A percentile compares a stretch with the other conserved stretches of the same genome.
Evolutionary conservation across 30 jellyfish, hydroid and myxozoan species (phyloP).

Genomic region (Cassiopea xamachana): DNA sequence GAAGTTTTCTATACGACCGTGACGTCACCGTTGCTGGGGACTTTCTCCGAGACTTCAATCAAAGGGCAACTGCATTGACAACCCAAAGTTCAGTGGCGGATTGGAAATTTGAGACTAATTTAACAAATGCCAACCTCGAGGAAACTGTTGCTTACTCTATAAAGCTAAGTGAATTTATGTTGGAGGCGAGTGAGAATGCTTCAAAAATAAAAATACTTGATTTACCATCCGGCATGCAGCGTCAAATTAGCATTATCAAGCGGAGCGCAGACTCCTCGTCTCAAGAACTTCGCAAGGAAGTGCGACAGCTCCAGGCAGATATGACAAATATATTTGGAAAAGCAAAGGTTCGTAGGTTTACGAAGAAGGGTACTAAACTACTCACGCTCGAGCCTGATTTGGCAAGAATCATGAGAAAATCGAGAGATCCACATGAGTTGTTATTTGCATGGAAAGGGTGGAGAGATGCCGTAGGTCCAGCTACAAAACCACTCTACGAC

Average conservation of each 20-base stretch:
- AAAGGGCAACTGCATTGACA: constrained; percentile 72
- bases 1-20: constrained; percentile 76
- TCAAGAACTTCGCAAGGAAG: constrained; percentile 84
- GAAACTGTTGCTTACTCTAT: constrained; percentile 76
- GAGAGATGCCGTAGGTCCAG: constrained; percentile 98
- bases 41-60: constrained; percentile 76
- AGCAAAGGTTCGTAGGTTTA: constrained; percentile 80
- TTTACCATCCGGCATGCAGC: constrained; percentile 80
- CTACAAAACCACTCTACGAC: constrained; percentile 76
- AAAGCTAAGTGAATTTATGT: constrained; percentile 76
- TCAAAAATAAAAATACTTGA: constrained; percentile 74
- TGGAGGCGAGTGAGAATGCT: constrained; percentile 81
- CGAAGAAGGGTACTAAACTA: constrained; percentile 32
- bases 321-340: constrained; percentile 94
- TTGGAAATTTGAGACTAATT: constrained; percentile 95
- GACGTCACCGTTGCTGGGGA: constrained; percentile 79
- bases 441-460: constrained; percentile 96
- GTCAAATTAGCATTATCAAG: constrained; percentile 85
- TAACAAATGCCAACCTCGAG: constrained; percentile 82
- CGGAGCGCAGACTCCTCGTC: constrained; percentile 96
- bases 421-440: constrained; percentile 75
- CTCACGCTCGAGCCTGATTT: constrained; percentile 80
- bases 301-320: constrained; percentile 83
- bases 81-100: constrained; percentile 74
- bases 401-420: constrained; percentile 77